phyloP scores from a whole-genome alignment of 2,113 vertebrate species.

The Eptatretus burgeri region DNA sequence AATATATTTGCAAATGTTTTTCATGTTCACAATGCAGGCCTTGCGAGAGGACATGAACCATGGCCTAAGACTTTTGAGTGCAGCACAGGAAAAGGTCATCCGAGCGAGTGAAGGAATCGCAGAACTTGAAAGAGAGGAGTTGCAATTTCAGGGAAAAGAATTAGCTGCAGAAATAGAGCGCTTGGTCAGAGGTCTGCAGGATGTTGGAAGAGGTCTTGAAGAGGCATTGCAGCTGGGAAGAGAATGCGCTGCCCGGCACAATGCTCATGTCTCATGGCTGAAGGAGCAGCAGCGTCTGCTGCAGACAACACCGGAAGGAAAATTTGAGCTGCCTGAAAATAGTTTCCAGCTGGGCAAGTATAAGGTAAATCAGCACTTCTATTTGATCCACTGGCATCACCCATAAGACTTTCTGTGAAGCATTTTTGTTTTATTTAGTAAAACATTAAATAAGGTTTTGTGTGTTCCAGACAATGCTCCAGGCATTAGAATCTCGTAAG shows the following conservation, averaged over 20 bases:
- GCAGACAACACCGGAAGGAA: slow-evolving; percentile 32
- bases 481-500: slow-evolving; percentile 48
- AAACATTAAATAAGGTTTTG: neutral
- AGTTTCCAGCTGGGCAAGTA: slow-evolving; percentile 76
- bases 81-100: slow-evolving; percentile 44
- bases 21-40: slow-evolving; percentile 14
- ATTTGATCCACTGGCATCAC: too few species aligned
- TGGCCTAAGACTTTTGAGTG: slow-evolving; percentile 52
- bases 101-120: slow-evolving; percentile 34
- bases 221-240: slow-evolving; percentile 41
- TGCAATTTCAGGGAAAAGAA: slow-evolving; percentile 32
- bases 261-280: slow-evolving; percentile 43
- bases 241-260: slow-evolving; percentile 64
- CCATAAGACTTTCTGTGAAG: neutral
- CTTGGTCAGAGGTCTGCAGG: slow-evolving; percentile 34
- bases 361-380: slow-evolving; percentile 27
- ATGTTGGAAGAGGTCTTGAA: slow-evolving; percentile 38
- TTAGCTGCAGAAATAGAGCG: slow-evolving; percentile 38
- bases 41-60: slow-evolving; percentile 45
- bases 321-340: slow-evolving; percentile 69
- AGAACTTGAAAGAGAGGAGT: slow-evolving; percentile 23
- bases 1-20: neutral
- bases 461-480: slow-evolving; percentile 32
- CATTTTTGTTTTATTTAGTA: neutral
- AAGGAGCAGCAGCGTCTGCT: slow-evolving; percentile 32